Conservation (phyloP, 2,797 vertebrate genomes). For the Microchirus variegatus region DNA sequence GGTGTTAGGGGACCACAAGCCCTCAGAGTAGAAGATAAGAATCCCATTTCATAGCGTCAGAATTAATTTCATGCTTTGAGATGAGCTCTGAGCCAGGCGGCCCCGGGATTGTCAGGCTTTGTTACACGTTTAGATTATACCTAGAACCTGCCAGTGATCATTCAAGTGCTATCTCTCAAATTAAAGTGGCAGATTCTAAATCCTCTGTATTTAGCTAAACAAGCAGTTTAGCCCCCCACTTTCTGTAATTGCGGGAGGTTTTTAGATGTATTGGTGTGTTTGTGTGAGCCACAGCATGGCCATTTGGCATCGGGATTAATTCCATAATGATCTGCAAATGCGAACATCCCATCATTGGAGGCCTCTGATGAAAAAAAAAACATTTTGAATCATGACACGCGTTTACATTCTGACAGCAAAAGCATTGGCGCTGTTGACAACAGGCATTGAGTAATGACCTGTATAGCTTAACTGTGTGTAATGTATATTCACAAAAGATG, state of each 20-base stretch:
- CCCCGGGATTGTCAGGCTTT: conserved; percentile 77
- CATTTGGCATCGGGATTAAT: conserved; percentile 78
- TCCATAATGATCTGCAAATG: conserved; percentile 73
- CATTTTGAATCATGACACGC: conserved; percentile 33
- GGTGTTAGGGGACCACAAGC: conserved; percentile 48
- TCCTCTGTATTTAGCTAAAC: conserved; percentile 79
- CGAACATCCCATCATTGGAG: conserved; percentile 58
- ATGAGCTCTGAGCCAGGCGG: conserved; percentile 66
- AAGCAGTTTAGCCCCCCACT: conserved; percentile 75
- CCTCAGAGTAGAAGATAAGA: conserved; percentile 74
- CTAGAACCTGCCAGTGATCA: conserved; percentile 72
- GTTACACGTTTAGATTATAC: conserved; percentile 81
- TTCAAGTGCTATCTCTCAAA: conserved; percentile 74
- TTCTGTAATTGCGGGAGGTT: conserved; percentile 75
- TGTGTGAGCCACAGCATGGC: conserved; percentile 55
- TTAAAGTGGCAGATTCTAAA: conserved; percentile 79
- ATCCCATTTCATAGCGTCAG: conserved; percentile 80
- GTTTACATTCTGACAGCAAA: conserved; percentile 37
- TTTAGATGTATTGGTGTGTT: conserved; percentile 75
- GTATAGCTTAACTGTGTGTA: conserved; percentile 11
- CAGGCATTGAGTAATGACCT: conserved; percentile 10
- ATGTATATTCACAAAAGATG: conserved; percentile 23
- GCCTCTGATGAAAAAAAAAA: conserved; percentile 55
- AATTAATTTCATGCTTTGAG: conserved; percentile 78
- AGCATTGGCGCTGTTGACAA: conserved; percentile 28